These are phyloP conservation scores for Unio delphinus DNA, from an alignment of 2,888 invertebrate genomes.

Conservation along the genomic window DNA sequence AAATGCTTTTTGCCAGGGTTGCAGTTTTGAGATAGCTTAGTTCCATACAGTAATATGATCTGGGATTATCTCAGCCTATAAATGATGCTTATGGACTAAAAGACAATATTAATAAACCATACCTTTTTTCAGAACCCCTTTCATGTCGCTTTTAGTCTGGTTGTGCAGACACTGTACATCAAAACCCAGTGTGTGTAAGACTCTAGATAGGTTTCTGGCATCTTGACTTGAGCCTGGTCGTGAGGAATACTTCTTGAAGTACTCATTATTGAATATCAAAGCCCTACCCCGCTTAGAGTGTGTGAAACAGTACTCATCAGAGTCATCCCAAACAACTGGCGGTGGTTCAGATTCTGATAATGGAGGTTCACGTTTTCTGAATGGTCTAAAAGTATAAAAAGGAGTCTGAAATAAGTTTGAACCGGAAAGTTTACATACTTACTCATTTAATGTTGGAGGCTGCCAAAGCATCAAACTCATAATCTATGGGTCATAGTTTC, in stretches of 20 bases:
- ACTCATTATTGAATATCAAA: constrained; percentile 90
- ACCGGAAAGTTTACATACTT: no score
- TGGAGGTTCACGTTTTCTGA: constrained; percentile 2
- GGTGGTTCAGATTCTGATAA: background rate
- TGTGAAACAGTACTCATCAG: constrained; percentile 85
- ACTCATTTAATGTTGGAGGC: no score
- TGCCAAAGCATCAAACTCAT: no score
- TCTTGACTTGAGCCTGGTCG: constrained; percentile 88
- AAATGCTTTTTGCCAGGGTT: no score
- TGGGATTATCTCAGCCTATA: no score
- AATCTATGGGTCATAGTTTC: no score
- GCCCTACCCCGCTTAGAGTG: constrained; percentile 85
- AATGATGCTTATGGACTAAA: no score
- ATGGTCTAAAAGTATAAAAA: constrained; percentile 6
- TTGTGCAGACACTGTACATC: constrained; percentile 80
- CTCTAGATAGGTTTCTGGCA: constrained; percentile 80
- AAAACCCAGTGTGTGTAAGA: constrained; percentile 76
- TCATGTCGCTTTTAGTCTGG: constrained; percentile 80
- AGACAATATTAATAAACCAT: constrained; percentile 20
- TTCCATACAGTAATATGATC: no score
- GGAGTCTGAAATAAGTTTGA: no score
- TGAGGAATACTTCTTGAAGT: constrained; percentile 75
- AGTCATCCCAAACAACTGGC: constrained; percentile 16
- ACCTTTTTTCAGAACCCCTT: constrained; percentile 78
- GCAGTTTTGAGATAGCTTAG: no score